phyloP scores from a whole-genome alignment of 1,140 invertebrate species.

The Zophobas atratus region DNA sequence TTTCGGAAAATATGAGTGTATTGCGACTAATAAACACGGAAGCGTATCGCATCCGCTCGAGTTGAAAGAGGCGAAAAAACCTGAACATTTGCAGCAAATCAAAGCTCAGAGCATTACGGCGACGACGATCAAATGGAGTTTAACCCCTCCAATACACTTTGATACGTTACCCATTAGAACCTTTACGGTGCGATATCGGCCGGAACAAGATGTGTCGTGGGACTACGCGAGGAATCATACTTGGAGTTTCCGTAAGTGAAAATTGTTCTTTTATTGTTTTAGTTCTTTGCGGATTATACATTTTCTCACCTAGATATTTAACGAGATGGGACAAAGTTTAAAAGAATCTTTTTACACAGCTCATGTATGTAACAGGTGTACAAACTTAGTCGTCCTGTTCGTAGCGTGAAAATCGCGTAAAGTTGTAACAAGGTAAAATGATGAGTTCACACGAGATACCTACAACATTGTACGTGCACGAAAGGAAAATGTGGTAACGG shows the following conservation, averaged over 20 bases:
- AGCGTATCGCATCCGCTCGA: conserved; percentile 76
- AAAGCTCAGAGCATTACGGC: conserved; percentile 81
- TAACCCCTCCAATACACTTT: conserved; percentile 80
- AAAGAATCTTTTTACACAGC: too few relatives aligned
- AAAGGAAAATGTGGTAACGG: too few relatives aligned
- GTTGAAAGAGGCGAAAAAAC: conserved; percentile 80
- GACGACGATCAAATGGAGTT: conserved; percentile 86
- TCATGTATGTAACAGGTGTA: too few relatives aligned
- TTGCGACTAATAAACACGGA: conserved; percentile 85
- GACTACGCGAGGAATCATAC: conserved; percentile 78
- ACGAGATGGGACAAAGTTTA: too few relatives aligned
- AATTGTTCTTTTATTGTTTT: conserved; percentile 19
- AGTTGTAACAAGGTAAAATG: too few relatives aligned
- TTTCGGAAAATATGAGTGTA: conserved; percentile 84
- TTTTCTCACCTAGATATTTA: too few relatives aligned
- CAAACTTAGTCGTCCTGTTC: too few relatives aligned
- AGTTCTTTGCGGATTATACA: too few relatives aligned
- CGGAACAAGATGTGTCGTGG: conserved; percentile 78
- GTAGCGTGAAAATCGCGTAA: too few relatives aligned
- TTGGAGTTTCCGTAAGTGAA: conserved; percentile 79
- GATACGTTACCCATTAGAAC: conserved; percentile 82
- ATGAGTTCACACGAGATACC: too few relatives aligned
- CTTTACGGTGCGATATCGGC: conserved; percentile 83
- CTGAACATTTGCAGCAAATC: conserved; percentile 72
- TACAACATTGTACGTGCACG: too few relatives aligned